These are phyloP conservation scores for Muscicapa striata DNA, from an alignment of 2,797 vertebrate genomes.

Conservation along the genomic window DNA sequence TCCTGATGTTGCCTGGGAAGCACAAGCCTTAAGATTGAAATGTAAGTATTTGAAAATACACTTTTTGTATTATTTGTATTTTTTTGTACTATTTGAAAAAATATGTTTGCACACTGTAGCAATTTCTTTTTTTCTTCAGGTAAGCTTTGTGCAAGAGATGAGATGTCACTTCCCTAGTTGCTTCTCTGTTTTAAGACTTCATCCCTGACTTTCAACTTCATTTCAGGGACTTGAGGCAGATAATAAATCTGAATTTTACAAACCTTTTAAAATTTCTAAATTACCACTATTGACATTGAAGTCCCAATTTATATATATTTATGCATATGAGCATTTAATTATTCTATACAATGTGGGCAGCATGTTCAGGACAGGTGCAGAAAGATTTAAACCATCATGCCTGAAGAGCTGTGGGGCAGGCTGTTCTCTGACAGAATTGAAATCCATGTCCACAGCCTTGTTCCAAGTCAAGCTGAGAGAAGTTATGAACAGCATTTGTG, in stretches of 20 bases:
- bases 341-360: neutral
- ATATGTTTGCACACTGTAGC: neutral
- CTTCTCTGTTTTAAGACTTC: neutral
- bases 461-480: neutral
- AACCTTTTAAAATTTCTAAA: neutral
- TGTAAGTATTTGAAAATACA: neutral
- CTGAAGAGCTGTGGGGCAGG: neutral
- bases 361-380: neutral
- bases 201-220: neutral
- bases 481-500: neutral
- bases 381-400: neutral
- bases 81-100: neutral
- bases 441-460: neutral
- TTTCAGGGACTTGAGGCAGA: neutral
- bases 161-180: neutral
- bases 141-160: neutral
- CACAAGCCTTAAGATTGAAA: neutral
- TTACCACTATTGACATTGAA: neutral
- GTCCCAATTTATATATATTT: neutral
- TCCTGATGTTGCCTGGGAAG: constrained; percentile 28
- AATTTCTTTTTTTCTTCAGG: neutral
- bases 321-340: neutral
- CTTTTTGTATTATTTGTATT: too few species aligned
- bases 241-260: neutral
- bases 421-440: neutral